phyloP scores from a whole-genome alignment of 2,888 invertebrate species.

The Liodrosophila aerea region DNA sequence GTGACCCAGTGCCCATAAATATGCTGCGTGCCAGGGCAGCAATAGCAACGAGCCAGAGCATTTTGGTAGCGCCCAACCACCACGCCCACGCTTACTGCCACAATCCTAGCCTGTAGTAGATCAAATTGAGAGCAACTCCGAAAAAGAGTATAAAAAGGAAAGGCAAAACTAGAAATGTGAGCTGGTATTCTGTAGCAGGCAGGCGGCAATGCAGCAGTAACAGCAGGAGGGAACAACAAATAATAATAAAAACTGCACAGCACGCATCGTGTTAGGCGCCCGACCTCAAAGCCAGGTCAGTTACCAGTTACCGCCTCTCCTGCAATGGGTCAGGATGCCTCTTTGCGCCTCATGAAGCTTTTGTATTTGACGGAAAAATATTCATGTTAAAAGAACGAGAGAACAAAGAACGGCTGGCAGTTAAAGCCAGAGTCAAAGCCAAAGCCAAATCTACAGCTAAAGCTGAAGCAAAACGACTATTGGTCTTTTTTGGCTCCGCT shows the following conservation, averaged over 20 bases:
- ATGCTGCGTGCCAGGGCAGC: conserved; percentile 69
- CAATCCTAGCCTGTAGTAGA: conserved; percentile 29
- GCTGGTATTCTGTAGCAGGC: conserved; percentile 61
- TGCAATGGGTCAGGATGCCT: conserved; percentile 34
- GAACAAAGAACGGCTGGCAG: conserved; percentile 10
- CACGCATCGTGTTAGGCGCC: conserved; percentile 51
- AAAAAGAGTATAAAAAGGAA: conserved; percentile 12
- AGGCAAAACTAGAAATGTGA: conserved; percentile 8
- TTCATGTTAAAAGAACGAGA: conserved; percentile 52
- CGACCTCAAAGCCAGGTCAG: conserved; percentile 37
- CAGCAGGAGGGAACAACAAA: conserved; percentile 28
- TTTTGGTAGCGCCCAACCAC: conserved; percentile 26
- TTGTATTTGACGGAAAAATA: conserved; percentile 69
- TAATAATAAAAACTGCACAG: conserved; percentile 35
- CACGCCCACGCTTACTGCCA: background rate
- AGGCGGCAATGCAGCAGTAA: conserved; percentile 31
- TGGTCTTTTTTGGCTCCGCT: conserved; percentile 63
- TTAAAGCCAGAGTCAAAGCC: conserved; percentile 4
- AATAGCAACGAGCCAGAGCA: conserved; percentile 29
- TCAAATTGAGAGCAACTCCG: conserved; percentile 53
- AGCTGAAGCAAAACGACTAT: conserved; percentile 42
- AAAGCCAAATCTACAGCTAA: conserved; percentile 6
- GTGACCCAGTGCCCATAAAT: conserved; percentile 75
- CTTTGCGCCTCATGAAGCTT: conserved; percentile 30
- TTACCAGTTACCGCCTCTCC: no score